phyloP scores from a whole-genome alignment of 2,113 vertebrate genomes.

The Paradoxurus hermaphroditus region DNA sequence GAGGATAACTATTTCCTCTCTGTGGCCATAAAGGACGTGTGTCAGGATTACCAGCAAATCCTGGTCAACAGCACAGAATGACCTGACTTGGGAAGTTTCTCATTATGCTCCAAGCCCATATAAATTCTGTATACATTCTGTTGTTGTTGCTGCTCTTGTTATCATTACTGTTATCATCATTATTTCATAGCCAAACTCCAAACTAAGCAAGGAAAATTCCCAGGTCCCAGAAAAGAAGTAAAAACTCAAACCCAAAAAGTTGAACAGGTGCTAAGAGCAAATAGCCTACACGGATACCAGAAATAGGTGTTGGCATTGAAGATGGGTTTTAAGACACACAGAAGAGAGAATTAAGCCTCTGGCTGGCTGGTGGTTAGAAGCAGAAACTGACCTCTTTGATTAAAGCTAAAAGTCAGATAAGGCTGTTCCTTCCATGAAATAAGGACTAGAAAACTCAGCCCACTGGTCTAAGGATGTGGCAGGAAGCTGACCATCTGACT shows the following conservation, averaged over 20 bases:
- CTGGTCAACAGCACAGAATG: neutral
- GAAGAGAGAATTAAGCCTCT: neutral
- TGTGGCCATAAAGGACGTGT: neutral
- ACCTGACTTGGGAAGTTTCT: neutral
- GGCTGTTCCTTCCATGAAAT: constrained; percentile 29
- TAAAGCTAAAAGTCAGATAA: constrained; percentile 23
- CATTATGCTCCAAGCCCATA: neutral
- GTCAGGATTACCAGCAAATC: neutral
- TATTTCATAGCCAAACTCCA: neutral
- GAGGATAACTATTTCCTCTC: neutral
- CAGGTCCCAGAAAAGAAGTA: constrained; percentile 8
- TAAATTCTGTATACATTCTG: neutral
- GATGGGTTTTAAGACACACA: neutral
- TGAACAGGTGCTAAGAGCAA: neutral
- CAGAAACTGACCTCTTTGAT: constrained; percentile 6
- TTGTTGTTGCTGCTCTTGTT: neutral
- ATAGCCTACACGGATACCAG: neutral
- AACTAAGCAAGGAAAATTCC: neutral
- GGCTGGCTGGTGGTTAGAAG: neutral
- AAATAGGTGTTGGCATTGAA: neutral
- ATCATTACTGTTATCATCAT: neutral
- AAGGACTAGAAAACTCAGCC: constrained; percentile 35
- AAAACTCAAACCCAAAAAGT: neutral
- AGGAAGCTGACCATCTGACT: constrained; percentile 70
- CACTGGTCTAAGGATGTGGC: constrained; percentile 27